Evolutionary conservation across 2,113 vertebrate species (phyloP), one percentile per base, ranked within the genome.

Genomic region (Vireo altiloquus): DNA sequence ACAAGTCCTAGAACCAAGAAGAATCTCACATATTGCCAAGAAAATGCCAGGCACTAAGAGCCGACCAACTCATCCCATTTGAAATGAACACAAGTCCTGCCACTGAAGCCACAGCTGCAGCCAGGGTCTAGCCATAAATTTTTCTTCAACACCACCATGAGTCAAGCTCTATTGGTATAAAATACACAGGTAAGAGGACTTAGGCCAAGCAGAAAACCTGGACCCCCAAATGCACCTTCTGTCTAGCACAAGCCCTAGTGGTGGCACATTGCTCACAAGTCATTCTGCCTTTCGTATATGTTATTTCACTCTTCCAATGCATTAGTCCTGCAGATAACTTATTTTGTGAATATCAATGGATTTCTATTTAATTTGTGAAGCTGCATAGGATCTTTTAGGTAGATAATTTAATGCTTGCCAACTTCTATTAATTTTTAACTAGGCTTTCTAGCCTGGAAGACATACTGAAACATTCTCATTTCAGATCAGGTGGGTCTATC

Each of bases 391-490:
- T 93, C 76, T 92, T 87, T 83, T 86, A 94, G 78, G 80, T 53
- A 92, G 86, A 89, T 87, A 93, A 95, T 96, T 97, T 94, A 90
- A 95, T 89, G 89, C 94, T 91, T 97, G 96, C 89, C 91, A 95
- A 71, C 63, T 96, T 85, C 49, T 74, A 96, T 94, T 94, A 91
- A 80, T 91, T 94, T 93, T 88, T 71, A 94, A 78, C 76, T 91
- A 87, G 72, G 87, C 89, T 75, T 69, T 87, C 79, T 87, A 60
- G 91, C 66, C 89, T 87, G 87, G 92, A 92, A 97, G 94, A 94
- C 82, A 87, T 79, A 91, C 76, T 83, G 85, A 85, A 94, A 90
- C 87, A 85, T 76, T 96, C 87, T 91, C 52, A 90, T 96, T 92
- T 94, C 76, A 86, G 93, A 92, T 94, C 91, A 96, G 82, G 91